Base-by-base conservation (phyloP, 1,140 invertebrate species). In the Cotesia typhae region DNA sequence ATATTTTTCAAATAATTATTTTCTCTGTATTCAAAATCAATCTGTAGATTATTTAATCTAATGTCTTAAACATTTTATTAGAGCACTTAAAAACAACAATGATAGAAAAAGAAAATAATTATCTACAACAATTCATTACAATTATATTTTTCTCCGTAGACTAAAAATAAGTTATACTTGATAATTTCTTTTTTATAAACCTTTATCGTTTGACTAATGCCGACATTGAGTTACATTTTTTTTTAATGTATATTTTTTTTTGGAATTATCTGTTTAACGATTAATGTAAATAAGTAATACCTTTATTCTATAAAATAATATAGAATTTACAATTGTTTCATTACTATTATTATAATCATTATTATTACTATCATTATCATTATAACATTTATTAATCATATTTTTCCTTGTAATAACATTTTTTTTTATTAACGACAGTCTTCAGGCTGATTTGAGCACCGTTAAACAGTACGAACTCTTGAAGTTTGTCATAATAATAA, bases 1-100 rank as follows among this genome's bases (percentile, higher is more conserved):
- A 65, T 74, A 74, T 70, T 74, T 74, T 74, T 74, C 47, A 67
- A 74, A 61, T 64, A 57, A 60, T 57, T 14, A 66, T 65, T 74
- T 59, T 51, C 37, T 17, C 28, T 52, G 20, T 41, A 63, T 51
- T 20, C 53, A 51, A 67, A 72, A 72, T 36, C 10, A 47, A 47
- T 47, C 6, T 47, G 41, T 47, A 47, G 41, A 47, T 2, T 47
- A 47, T 47, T 47, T 47, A 47, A 47, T 9, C 41, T 47, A 47
- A 47, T 47, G 5, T 10, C 41, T 47, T 47, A 9, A 2, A 47
- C 5, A 9, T 47, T 47, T 47, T 47, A 47, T 47, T 47, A 10
- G 41, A 10, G 41, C 41, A 9, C 41, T 47, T 47, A 7, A 47
- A 0, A 9, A 47, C 10, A 47, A 47, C 10, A 47, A 47, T 47